These are phyloP conservation scores for Eulemur rufifrons DNA, from an alignment of 2,113 vertebrate genomes.

Conservation along the genomic window DNA sequence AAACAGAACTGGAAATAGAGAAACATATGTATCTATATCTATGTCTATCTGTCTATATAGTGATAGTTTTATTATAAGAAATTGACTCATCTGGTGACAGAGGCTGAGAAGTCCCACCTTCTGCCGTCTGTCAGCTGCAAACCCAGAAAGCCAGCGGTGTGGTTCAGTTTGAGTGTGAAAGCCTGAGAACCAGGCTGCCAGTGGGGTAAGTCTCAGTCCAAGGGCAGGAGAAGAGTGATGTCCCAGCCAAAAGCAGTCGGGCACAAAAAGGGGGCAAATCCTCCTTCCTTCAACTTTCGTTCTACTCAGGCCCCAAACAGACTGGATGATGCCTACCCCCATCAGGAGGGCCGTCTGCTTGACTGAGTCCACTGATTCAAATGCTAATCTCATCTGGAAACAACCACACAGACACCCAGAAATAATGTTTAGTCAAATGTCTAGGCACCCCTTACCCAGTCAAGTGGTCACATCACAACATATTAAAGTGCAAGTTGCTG, in stretches of 20 bases:
- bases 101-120: background rate
- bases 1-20: background rate
- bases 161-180: background rate
- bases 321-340: background rate
- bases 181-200: background rate
- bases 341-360: background rate
- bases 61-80: background rate
- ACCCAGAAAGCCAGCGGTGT: background rate
- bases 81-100: background rate
- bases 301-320: no score
- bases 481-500: background rate
- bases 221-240: background rate
- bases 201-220: background rate
- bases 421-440: background rate
- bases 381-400: background rate
- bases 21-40: background rate
- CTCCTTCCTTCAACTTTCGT: background rate
- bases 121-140: background rate
- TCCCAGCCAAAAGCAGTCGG: background rate
- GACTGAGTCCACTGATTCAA: background rate
- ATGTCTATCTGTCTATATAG: no score
- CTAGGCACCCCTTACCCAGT: no score
- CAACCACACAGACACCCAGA: rapidly evolving
- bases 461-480: background rate
- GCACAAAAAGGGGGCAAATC: background rate